Evolutionary conservation across 2,797 vertebrate species (phyloP).

Genomic region (Gymnoscopelus braueri): DNA sequence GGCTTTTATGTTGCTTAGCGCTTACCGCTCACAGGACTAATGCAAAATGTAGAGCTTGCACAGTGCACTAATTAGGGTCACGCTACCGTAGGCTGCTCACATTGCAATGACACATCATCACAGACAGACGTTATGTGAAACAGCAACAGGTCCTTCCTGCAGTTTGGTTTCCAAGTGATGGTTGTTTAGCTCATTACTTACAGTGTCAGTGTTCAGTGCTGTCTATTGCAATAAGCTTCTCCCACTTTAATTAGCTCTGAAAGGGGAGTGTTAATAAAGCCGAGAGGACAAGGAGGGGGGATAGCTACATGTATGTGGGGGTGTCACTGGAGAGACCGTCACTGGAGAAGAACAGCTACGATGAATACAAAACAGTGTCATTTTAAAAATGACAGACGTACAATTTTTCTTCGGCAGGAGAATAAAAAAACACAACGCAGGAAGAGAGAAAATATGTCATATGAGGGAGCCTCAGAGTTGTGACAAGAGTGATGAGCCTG

Average conservation of each 20-base stretch:
- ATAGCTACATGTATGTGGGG: neutral
- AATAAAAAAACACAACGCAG: neutral
- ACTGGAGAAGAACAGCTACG: constrained; percentile 9
- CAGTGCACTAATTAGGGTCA: no score
- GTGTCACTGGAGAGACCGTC: constrained; percentile 32
- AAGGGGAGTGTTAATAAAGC: constrained; percentile 47
- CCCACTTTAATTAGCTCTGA: constrained; percentile 53
- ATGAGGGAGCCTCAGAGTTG: neutral
- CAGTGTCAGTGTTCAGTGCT: constrained; percentile 17
- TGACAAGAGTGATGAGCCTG: neutral
- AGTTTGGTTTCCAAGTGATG: constrained; percentile 23
- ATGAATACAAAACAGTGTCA: neutral
- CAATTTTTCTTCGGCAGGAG: neutral
- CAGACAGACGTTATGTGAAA: constrained; percentile 29
- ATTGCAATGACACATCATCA: constrained; percentile 36
- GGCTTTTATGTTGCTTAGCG: constrained; percentile 21
- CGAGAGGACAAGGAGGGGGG: constrained; percentile 8
- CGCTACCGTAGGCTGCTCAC: constrained; percentile 8
- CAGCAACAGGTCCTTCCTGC: constrained; percentile 11
- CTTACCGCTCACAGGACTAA: constrained; percentile 11
- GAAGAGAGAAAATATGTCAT: neutral
- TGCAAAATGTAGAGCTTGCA: constrained; percentile 1
- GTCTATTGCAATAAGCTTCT: constrained; percentile 26
- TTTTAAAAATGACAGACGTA: neutral
- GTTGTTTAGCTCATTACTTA: constrained; percentile 36